Evolutionary conservation across 2,797 vertebrate species (phyloP), one percentile per base, ranked within the genome.

Genomic region (Champsocephalus gunnari): DNA sequence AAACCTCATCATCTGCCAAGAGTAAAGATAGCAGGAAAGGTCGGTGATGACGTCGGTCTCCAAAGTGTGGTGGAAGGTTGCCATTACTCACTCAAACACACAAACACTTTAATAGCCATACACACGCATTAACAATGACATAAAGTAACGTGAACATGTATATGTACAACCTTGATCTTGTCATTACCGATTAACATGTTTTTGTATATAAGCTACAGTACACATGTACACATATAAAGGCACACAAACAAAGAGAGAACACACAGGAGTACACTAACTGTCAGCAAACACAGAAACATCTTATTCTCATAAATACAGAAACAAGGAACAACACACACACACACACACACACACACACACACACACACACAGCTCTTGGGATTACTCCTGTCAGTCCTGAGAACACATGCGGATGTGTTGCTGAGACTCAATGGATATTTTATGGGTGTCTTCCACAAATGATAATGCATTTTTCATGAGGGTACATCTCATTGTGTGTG

Each of bases 401-500:
- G 71, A 67, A 32, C 68, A 81, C 51, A 66, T 64, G 82, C 12
- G 7, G 69, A 87, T 81, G 67, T 81, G 78, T 79, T 61, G 73
- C 85, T 82, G 87, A 82, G 76, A 80, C 68, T 80, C 66, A 70
- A 87, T 92, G 75, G 89, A 91, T 93, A 90, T 91, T 92, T 90
- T 87, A 90, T 91, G 75, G 80, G 62, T 71, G 59, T 87, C 81
- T 81, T 73, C 72, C 73, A 80, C 71, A 75, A 84, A 84, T 68
- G 64, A 28, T 57, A 14, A 66, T 91, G 49, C 86, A 92, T 89
- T 45, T 45, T 91, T 90, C 38, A 90, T 85, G 72, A 84, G 61
- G 64, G 73, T 75, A 87, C 85, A 85, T 79, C 28, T 69, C 62
- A 82, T 74, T 43, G n/a, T 17, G 32, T 21, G 38, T 48, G 62